These are phyloP conservation scores for Carterocephalus palaemon DNA, from an alignment of 2,888 invertebrate species.

Conservation along the genomic window DNA sequence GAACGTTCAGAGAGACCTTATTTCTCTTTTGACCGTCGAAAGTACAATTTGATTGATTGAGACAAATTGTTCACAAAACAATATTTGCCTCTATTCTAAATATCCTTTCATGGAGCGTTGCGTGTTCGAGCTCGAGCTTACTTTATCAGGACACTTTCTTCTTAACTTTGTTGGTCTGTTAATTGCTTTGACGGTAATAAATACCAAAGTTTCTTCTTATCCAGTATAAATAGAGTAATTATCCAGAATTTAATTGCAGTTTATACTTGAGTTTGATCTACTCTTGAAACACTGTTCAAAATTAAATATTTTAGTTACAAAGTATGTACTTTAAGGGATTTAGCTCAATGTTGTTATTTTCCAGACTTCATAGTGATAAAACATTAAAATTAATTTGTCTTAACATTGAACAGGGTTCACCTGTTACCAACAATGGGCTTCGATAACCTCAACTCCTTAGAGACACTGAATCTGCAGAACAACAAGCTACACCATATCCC, in stretches of 20 bases:
- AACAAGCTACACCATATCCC: constrained; percentile 90
- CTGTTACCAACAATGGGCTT: constrained; percentile 89
- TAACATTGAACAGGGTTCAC: constrained; percentile 89
- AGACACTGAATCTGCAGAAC: constrained; percentile 92
- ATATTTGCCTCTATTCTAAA: constrained; percentile 1
- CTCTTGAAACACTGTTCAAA: constrained; percentile 1
- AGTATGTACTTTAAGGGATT: no score
- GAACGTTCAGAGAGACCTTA: no score
- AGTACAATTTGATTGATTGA: constrained; percentile 32
- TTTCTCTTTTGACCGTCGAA: background rate
- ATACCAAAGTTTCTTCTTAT: background rate
- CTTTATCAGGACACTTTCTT: no score
- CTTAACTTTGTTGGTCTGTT: no score
- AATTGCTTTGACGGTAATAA: background rate
- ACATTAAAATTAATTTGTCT: no score
- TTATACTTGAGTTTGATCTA: constrained; percentile 10
- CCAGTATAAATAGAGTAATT: background rate
- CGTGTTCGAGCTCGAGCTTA: background rate
- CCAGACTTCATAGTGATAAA: no score
- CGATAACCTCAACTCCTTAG: constrained; percentile 92
- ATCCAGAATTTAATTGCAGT: background rate
- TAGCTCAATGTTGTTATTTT: no score
- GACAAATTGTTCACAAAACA: constrained; percentile 31
- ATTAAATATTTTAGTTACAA: background rate
- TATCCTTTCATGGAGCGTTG: background rate